These are phyloP conservation scores for Empidonax alnorum DNA, from an alignment of 2,113 vertebrate genomes.

Conservation along the genomic window DNA sequence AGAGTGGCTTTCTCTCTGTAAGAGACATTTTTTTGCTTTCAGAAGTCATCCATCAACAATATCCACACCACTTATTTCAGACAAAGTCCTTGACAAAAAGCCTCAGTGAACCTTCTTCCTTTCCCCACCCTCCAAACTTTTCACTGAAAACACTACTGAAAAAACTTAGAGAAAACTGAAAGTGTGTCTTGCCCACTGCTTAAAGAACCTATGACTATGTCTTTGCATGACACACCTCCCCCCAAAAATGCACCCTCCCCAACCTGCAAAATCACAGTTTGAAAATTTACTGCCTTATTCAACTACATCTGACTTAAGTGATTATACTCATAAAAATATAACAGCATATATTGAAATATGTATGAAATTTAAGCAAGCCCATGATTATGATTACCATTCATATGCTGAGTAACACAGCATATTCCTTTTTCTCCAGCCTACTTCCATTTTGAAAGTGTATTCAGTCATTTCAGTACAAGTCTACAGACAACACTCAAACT, in stretches of 20 bases:
- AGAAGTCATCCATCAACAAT: not conserved
- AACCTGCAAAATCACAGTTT: not conserved
- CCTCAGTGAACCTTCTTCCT: not conserved
- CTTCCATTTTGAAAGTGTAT: not conserved
- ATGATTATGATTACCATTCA: not conserved
- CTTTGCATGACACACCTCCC: not conserved
- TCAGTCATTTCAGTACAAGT: not conserved
- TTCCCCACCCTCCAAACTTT: accelerated
- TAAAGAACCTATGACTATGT: not conserved
- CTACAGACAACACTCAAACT: not conserved
- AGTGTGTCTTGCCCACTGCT: not conserved
- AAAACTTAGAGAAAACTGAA: not conserved
- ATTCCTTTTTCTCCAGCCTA: not conserved
- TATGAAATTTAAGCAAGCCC: not conserved
- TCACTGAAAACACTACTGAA: not conserved
- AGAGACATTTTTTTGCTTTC: not conserved
- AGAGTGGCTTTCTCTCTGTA: not conserved
- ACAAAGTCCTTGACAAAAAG: not conserved
- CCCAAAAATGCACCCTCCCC: not conserved
- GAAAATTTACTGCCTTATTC: not conserved
- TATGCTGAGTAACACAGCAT: not conserved
- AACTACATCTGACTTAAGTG: not conserved
- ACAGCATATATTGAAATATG: not conserved
- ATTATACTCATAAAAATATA: not conserved
- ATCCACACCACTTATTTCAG: not conserved